Percentiles rank a stretch among this genome's conserved stretches.
Evolutionary conservation across 2,888 invertebrate species (phyloP).

Genomic region (Therioaphis trifolii): DNA sequence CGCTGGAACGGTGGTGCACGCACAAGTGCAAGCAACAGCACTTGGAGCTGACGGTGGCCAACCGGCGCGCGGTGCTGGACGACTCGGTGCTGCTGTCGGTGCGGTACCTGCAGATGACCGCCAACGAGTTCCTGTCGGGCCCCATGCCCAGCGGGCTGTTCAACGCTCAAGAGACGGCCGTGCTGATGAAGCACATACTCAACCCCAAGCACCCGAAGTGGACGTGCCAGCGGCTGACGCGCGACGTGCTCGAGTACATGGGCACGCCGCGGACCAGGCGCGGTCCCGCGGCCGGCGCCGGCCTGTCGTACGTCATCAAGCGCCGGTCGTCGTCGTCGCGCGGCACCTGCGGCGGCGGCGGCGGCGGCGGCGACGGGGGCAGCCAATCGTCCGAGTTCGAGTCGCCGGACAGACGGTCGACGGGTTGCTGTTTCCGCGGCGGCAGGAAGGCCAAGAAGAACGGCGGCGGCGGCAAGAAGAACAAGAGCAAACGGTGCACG

Average conservation of each 20-base stretch:
- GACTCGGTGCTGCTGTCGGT: slow-evolving; percentile 73
- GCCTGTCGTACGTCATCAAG: slow-evolving; percentile 57
- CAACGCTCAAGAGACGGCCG: slow-evolving; percentile 71
- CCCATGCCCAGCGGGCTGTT: slow-evolving; percentile 73
- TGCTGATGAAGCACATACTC: slow-evolving; percentile 67
- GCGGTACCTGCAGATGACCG: slow-evolving; percentile 77
- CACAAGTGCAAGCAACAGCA: slow-evolving; percentile 73
- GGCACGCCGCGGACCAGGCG: slow-evolving; percentile 6
- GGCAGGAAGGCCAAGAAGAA: slow-evolving; percentile 31
- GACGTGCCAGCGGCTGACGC: slow-evolving; percentile 56
- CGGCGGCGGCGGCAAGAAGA: slow-evolving; percentile 28
- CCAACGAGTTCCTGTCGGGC: slow-evolving; percentile 75
- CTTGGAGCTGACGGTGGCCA: slow-evolving; percentile 71
- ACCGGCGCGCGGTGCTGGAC: slow-evolving; percentile 71
- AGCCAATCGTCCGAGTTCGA: slow-evolving; percentile 43
- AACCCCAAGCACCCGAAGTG: slow-evolving; percentile 47
- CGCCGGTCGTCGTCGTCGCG: slow-evolving; percentile 46
- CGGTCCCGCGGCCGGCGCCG: background rate
- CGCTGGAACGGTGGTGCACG: slow-evolving; percentile 75
- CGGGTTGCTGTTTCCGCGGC: background rate
- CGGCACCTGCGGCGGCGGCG: background rate
- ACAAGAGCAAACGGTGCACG: slow-evolving; percentile 69
- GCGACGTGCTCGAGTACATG: slow-evolving; percentile 51
- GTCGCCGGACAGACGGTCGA: slow-evolving; percentile 27
- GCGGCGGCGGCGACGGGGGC: background rate